Evolutionary conservation across 2,888 invertebrate species (phyloP), one percentile per base, ranked within the genome.

Genomic region (Hemistola chrysoprasaria): DNA sequence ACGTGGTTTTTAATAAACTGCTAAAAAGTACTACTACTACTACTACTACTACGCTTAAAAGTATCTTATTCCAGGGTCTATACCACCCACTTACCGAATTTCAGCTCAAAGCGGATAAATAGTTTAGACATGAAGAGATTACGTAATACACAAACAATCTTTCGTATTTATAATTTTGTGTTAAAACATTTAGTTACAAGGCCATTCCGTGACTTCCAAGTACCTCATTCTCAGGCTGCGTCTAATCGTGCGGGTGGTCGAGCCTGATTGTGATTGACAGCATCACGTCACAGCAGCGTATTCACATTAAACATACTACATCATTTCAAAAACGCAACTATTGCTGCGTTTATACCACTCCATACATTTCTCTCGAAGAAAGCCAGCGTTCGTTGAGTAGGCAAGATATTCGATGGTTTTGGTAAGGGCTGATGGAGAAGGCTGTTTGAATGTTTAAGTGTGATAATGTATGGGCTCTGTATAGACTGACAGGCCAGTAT

Each of bases 211-310:
- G 1, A 24, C 41, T 45, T 38, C 40, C 31, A 23, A 50, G 50
- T 56, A 59, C 65, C 65, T 56, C 48, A 66, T 59, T 65, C 65
- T 56, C 48, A 66, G 61, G 62, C 59, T 52, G 64, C 65, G 68
- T 68, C 74, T 84, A 83, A 85, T 84, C 82, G 77, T 59, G 82
- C 86, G 86, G 85, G 86, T 87, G 86, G 86, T 84, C 86, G 78
- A 50, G 69, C 65, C 70, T 85, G 85, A 86, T 85, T 86, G 85
- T 87, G 86, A 87, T 83, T 86, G 86, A 87, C 86, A 86, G 81
- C 70, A 63, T 54, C 69, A 67, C 79, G 77, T 84, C 85, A 81
- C 78, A 76, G 71, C 70, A 38, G 38, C 43, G 34, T 30, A 65
- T 43, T 49, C 50, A 49, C 64, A 60, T 31, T 35, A 31, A 53